Evolutionary conservation across 2,797 vertebrate genomes (phyloP), one percentile per base, ranked within the genome.

Genomic region (Avahi laniger): DNA sequence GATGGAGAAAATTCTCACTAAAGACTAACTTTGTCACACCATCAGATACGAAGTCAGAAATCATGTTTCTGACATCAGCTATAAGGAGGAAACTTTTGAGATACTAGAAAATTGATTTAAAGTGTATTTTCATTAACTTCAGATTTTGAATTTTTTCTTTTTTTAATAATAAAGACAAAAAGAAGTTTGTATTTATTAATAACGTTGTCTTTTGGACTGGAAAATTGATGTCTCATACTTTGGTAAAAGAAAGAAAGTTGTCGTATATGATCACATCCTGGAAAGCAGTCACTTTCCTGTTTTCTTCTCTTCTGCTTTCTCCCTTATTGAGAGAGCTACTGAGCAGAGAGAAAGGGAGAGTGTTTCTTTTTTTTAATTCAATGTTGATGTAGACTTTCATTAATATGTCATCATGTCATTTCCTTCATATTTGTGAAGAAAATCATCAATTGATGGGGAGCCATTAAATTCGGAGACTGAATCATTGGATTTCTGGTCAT

Each of bases 131-230:
- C 61, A 65, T 65, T 65, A 65, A 15, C 15, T 65, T 33, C 33
- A 65, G 61, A 65, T 65, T 65, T 63, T 65, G 14, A 17, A 10
- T 57, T 57, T 57, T 57, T 57, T 24, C 22, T 57, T 54, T 57
- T 52, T 57, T 57, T 57, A 24, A 57, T 52, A 4, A 54, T 83
- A 35, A 79, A 95, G 43, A 76, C 41, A 80, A 46, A 79, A 38
- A n/a, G 80, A 85, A 94, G 72, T 54, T 24, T 78, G 20, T 52
- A 35, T 85, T 93, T 96, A 35, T 93, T 88, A 54, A 84, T 91
- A 76, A 30, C 92, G 12, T 75, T 89, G 12, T 41, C 9, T 89
- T 35, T 24, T 43, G 10, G 41, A 15, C 13, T 78, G 17, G 22
- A 70, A 92, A 67, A 78, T 38, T 82, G 33, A 59, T 85, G 13